Conservation (phyloP, 2,797 vertebrate genomes). For the Strix occidentalis region DNA sequence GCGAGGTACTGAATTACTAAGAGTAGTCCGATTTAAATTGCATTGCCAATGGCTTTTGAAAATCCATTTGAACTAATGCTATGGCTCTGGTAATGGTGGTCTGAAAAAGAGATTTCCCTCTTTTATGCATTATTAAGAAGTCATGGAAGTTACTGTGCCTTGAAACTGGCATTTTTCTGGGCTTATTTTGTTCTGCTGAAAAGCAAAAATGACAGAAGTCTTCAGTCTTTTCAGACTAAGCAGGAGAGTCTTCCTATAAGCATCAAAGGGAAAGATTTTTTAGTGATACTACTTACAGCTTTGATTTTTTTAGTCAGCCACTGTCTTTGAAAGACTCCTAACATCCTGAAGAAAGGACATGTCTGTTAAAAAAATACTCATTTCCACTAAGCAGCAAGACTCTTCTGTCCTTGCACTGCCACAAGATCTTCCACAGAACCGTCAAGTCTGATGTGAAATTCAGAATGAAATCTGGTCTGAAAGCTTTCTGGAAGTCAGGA, state of each 20-base stretch:
- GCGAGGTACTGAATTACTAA: background rate
- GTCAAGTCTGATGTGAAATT: background rate
- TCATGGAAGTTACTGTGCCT: background rate
- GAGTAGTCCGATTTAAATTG: background rate
- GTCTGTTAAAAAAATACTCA: background rate
- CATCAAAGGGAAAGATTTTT: background rate
- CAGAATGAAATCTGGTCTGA: background rate
- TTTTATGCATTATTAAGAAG: background rate
- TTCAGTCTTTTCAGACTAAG: background rate
- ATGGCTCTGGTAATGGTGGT: background rate
- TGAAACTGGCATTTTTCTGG: background rate
- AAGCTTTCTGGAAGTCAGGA: background rate
- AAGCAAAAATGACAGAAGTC: background rate
- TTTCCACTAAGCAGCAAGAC: background rate
- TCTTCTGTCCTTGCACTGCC: background rate
- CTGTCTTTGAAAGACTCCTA: background rate
- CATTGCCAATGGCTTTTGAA: background rate
- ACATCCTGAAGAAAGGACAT: background rate
- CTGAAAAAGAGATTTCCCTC: background rate
- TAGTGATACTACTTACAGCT: background rate
- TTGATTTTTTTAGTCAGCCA: background rate
- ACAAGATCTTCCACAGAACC: rapidly evolving
- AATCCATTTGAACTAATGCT: background rate
- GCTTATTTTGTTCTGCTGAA: background rate
- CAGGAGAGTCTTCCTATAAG: background rate